Evolutionary conservation across 2,797 vertebrate genomes (phyloP), one percentile per base, ranked within the genome.

Genomic region (Rhinatrema bivittatum): DNA sequence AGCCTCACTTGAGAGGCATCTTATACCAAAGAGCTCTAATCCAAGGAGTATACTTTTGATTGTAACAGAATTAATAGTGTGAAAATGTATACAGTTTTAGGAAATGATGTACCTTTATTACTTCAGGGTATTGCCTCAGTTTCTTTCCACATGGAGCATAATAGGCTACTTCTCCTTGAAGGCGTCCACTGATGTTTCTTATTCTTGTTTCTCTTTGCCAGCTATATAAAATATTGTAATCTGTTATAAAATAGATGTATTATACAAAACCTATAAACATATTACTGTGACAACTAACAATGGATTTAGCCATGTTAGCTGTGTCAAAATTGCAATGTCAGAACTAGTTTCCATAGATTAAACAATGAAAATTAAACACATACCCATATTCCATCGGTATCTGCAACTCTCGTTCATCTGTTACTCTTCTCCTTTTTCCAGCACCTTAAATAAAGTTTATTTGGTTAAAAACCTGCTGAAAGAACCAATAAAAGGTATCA

Each of bases 111-210:
- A 95, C 94, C 91, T 98, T 98, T 62, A 92, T 86, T 37, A 98
- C 87, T 58, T 97, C 92, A 38, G 94, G 88, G 67, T 92, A 98
- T 62, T 97, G 92, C 25, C 89, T 82, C 47, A 98, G 73, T 72
- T 92, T 98, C 81, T 95, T 97, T 36, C 93, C 92, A 74, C 94
- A 98, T 2, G 94, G 94, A 50, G 93, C 82, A 62, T 89, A 91
- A 79, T 98, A 98, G 1, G 86, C 74, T 50, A 97, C 92, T 67
- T 94, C 88, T 63, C 91, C 93, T 60, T 92, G 91, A 29, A 93
- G 75, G 17, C 88, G 92, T 20, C 88, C 91, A 34, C 85, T 73
- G 2, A 90, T 73, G 43, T 81, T 85, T 57, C 79, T 83, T 73
- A 97, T 86, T 39, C 90, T 85, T 7, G 91, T 93, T 79, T 97